Evolutionary conservation across 92 coral and sea anemone species (phyloP).

Genomic region (Phenganax subtilis): DNA sequence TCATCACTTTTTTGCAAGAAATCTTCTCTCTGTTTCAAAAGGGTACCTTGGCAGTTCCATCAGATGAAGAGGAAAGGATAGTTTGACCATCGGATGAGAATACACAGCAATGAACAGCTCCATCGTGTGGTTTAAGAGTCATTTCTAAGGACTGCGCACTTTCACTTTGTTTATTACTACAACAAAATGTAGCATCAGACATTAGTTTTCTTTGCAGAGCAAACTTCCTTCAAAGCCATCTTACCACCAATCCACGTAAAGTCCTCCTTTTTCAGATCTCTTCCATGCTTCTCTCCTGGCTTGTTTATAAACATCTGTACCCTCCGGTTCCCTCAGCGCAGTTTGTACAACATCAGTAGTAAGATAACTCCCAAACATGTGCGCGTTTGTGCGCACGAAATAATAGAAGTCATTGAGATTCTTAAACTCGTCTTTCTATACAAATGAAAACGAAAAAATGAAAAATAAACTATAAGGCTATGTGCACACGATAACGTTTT

Average conservation of each 20-base stretch:
- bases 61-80: slow-evolving; percentile 88
- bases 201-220: background rate
- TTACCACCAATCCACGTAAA: slow-evolving; percentile 89
- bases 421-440: slow-evolving; percentile 51
- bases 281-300: slow-evolving; percentile 61
- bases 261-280: slow-evolving; percentile 49
- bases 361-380: slow-evolving; percentile 70
- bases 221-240: background rate
- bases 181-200: background rate
- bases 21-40: too few species aligned
- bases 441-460: background rate
- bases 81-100: slow-evolving; percentile 77
- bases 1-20: too few species aligned
- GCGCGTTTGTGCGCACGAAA: slow-evolving; percentile 79
- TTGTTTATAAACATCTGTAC: slow-evolving; percentile 66
- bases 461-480: too few species aligned
- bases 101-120: slow-evolving; percentile 72
- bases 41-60: slow-evolving; percentile 76
- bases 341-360: slow-evolving; percentile 77
- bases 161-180: slow-evolving; percentile 60
- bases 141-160: slow-evolving; percentile 60
- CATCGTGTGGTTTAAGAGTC: slow-evolving; percentile 82
- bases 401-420: slow-evolving; percentile 72
- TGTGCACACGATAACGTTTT: background rate
- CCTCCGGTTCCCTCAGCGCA: slow-evolving; percentile 69